Conservation (phyloP, 2,113 vertebrate genomes). For the Perca fluviatilis region DNA sequence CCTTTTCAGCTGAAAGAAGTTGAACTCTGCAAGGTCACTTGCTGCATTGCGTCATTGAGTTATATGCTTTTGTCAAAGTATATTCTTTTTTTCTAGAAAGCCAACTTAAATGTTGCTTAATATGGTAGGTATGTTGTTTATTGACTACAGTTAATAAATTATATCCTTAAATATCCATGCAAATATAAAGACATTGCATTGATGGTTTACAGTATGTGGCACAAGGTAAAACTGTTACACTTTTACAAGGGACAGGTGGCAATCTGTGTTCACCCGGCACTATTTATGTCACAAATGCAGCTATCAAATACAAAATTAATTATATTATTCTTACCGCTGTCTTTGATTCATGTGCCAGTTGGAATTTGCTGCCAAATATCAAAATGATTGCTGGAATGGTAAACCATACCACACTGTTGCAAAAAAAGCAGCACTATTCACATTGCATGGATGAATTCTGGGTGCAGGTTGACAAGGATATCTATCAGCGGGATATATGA, state of each 20-base stretch:
- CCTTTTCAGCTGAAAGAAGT: slow-evolving; percentile 21
- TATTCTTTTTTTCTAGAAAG: neutral
- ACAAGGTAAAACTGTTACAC: slow-evolving; percentile 25
- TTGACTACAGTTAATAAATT: neutral
- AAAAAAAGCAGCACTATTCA: slow-evolving; percentile 47
- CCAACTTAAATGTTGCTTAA: slow-evolving; percentile 8
- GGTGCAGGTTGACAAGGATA: slow-evolving; percentile 51
- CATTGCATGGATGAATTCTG: slow-evolving; percentile 49
- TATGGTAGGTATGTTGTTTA: neutral
- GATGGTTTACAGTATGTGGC: slow-evolving; percentile 15
- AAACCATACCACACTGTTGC: slow-evolving; percentile 28
- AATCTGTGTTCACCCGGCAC: slow-evolving; percentile 25
- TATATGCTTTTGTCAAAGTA: neutral
- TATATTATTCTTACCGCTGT: slow-evolving; percentile 26
- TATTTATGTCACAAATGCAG: slow-evolving; percentile 51
- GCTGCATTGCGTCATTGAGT: neutral
- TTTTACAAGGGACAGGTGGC: slow-evolving; percentile 40
- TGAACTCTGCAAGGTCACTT: neutral
- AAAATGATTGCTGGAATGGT: slow-evolving; percentile 57
- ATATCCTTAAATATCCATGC: neutral
- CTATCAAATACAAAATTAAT: slow-evolving; percentile 53
- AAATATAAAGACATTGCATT: slow-evolving; percentile 12
- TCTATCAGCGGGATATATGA: slow-evolving; percentile 61
- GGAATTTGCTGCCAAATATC: slow-evolving; percentile 57
- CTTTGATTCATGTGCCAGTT: slow-evolving; percentile 58